Conservation (phyloP, 2,888 invertebrate genomes). For the Nemurella pictetii region DNA sequence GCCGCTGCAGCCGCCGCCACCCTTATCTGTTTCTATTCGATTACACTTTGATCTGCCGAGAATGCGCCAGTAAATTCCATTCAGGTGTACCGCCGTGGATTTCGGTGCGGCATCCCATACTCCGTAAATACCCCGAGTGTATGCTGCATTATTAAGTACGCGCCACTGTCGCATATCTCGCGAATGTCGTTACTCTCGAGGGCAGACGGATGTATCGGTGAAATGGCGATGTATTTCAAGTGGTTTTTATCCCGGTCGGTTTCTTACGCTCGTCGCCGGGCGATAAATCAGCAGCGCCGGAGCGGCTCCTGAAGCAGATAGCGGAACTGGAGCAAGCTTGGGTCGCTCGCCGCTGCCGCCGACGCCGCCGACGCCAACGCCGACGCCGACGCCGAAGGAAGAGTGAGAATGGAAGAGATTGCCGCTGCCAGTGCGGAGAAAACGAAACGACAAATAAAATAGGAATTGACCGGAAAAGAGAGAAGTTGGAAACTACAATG, state of each 20-base stretch:
- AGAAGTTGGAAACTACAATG: constrained; percentile 31
- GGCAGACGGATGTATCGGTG: constrained; percentile 25
- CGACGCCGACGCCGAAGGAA: neutral
- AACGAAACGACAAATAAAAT: constrained; percentile 30
- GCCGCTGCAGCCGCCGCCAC: no score
- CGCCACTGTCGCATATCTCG: neutral
- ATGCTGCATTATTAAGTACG: neutral
- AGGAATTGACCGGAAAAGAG: constrained; percentile 32
- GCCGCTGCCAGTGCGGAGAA: constrained; percentile 22
- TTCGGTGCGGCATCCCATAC: neutral
- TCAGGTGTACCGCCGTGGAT: neutral
- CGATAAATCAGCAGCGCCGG: constrained; percentile 21
- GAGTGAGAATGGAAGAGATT: constrained; percentile 31
- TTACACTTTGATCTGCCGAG: neutral
- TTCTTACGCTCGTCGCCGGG: neutral
- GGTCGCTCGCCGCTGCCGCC: neutral
- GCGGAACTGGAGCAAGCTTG: constrained; percentile 22
- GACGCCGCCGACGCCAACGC: no score
- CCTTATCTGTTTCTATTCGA: neutral
- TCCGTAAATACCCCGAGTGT: neutral
- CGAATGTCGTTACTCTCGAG: neutral
- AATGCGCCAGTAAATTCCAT: neutral
- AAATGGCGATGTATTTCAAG: constrained; percentile 28
- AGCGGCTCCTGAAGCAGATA: constrained; percentile 5
- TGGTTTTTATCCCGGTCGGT: constrained; percentile 21